These are phyloP conservation scores for Lota lota DNA, from an alignment of 2,113 vertebrate species.

Conservation along the genomic window DNA sequence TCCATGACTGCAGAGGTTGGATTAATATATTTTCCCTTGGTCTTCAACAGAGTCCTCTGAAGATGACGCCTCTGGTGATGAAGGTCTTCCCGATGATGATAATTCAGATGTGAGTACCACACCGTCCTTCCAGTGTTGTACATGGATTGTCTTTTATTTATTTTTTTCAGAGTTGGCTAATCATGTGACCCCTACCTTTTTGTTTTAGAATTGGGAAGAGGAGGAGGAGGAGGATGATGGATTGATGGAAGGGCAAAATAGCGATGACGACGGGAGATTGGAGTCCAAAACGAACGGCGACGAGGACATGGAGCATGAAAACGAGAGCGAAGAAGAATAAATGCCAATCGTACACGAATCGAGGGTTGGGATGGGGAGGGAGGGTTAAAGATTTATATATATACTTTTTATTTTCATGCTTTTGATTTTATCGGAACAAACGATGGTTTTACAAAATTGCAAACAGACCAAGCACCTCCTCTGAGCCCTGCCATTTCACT, in stretches of 20 bases:
- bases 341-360: slow-evolving; percentile 22
- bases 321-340: slow-evolving; percentile 94
- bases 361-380: slow-evolving; percentile 43
- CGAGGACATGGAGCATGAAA: slow-evolving; percentile 89
- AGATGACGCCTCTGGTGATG: slow-evolving; percentile 71
- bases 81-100: slow-evolving; percentile 60
- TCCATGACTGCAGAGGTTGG: no score
- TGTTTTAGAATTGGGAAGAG: slow-evolving; percentile 87
- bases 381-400: slow-evolving; percentile 65
- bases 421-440: slow-evolving; percentile 72
- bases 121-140: not conserved
- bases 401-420: slow-evolving; percentile 75
- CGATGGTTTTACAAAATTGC: slow-evolving; percentile 54
- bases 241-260: slow-evolving; percentile 46
- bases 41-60: slow-evolving; percentile 71
- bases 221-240: slow-evolving; percentile 70
- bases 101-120: slow-evolving; percentile 73
- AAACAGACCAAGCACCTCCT: slow-evolving; percentile 23
- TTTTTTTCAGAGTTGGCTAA: not conserved
- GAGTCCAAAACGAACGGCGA: slow-evolving; percentile 91
- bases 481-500: not conserved
- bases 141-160: not conserved
- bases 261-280: slow-evolving; percentile 74
- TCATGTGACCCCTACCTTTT: not conserved
- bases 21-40: slow-evolving; percentile 8